Evolutionary conservation across 2,113 vertebrate genomes (phyloP), one percentile per base, ranked within the genome.

Genomic region (Nerophis lumbriciformis): DNA sequence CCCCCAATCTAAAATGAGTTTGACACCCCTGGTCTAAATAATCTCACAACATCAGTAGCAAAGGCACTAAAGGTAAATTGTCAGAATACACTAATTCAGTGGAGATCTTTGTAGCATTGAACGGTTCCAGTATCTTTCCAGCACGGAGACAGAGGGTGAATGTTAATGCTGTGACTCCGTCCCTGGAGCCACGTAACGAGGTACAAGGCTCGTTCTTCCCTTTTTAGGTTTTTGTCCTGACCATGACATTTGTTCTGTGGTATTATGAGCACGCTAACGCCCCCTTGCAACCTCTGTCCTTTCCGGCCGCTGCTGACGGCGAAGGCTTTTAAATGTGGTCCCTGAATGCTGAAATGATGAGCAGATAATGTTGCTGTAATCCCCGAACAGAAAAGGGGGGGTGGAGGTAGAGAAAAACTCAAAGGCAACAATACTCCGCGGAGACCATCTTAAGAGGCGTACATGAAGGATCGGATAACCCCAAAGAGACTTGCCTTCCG

Each of bases 401-500:
- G 28, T 28, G 28, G 6, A 6, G 8, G 54, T 36, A 10, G 48
- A 51, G 37, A 35, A 35, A 75, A 66, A 10, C 15, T 51, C 45
- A 47, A 19, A 64, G 9, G 38, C 36, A 50, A 50, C 53, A 55
- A 39, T 36, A 52, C 5, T 63, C 21, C 16, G 13, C 15, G 11
- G 52, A 68, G 62, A 61, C 47, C 21, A 59, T 59, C 59, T 56
- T 55, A 37, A 56, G 42, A 53, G 54, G 66, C 63, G 58, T 12
- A 42, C 58, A 59, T 44, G 49, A 48, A 50, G 15, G 53, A 53
- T 75, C 48, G 50, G 5, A 52, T 38, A 55, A 38, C 44, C 67
- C 69, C 36, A 12, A 66, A 61, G 72, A 76, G 63, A 73, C 36
- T 62, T 44, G 42, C 64, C 52, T 49, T 65, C 52, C 37, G 12